Conservation (phyloP, 2,113 vertebrate genomes). For the Gallinago paraguaiae region DNA sequence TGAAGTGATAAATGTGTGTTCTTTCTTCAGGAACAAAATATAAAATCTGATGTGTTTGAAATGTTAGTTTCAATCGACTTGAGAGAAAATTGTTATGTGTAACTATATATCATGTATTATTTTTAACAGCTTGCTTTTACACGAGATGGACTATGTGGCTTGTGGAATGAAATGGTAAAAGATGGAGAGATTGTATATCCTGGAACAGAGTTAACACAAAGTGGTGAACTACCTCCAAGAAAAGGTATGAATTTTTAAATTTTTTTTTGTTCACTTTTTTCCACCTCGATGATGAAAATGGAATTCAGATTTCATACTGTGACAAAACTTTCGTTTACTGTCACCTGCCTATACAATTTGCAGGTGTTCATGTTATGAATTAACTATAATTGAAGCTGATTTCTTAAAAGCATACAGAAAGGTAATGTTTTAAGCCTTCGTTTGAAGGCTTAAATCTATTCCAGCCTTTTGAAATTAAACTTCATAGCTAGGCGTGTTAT, state of each 20-base stretch:
- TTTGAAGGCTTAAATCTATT: not conserved
- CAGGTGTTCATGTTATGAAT: not conserved
- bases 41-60: not conserved
- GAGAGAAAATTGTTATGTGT: not conserved
- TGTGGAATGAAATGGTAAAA: conserved; percentile 99
- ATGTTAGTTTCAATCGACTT: not conserved
- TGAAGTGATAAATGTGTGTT: not conserved
- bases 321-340: not conserved
- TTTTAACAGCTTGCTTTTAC: conserved; percentile 90
- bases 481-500: not conserved
- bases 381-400: not conserved
- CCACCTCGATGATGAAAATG: not conserved
- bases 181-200: conserved; percentile 94
- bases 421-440: not conserved
- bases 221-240: conserved; percentile 77
- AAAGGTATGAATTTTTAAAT: conserved; percentile 72
- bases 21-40: not conserved
- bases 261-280: not conserved
- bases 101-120: not conserved
- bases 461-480: not conserved
- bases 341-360: not conserved
- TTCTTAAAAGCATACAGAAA: not conserved
- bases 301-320: not conserved
- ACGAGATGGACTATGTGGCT: conserved; percentile 92
- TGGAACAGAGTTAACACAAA: conserved; percentile 85